Evolutionary conservation across 2,797 vertebrate genomes (phyloP).

Genomic region (Tokudaia muenninki): DNA sequence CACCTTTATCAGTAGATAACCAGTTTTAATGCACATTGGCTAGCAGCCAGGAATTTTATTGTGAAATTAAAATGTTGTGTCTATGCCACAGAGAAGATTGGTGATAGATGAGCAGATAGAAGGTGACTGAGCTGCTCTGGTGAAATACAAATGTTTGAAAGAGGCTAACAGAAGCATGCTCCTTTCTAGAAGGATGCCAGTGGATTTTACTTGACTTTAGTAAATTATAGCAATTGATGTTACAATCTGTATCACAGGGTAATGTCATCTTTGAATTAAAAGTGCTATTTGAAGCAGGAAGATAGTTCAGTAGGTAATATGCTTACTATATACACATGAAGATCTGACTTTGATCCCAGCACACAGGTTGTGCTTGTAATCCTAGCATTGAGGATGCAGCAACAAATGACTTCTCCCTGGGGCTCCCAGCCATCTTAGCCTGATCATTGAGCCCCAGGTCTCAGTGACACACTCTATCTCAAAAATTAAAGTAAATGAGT

Average conservation of each 20-base stretch:
- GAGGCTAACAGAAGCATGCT: conserved; percentile 26
- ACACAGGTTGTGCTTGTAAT: neutral
- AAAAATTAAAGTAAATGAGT: neutral
- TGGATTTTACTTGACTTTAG: conserved; percentile 30
- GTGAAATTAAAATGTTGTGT: conserved; percentile 59
- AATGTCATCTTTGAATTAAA: conserved; percentile 26
- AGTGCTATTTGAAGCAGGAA: neutral
- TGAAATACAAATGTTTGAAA: conserved; percentile 56
- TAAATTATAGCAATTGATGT: conserved; percentile 52
- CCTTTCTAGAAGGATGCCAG: neutral
- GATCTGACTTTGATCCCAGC: neutral
- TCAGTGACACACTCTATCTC: neutral
- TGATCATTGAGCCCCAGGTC: neutral
- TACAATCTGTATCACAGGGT: neutral
- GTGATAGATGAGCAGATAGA: conserved; percentile 5
- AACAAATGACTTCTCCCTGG: neutral
- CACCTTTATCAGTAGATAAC: neutral
- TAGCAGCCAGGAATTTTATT: conserved; percentile 39
- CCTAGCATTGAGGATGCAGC: neutral
- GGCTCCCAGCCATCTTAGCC: neutral
- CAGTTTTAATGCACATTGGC: conserved; percentile 12
- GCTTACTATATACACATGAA: neutral
- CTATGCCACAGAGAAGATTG: conserved; percentile 49
- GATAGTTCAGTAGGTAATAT: neutral
- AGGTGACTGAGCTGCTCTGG: conserved; percentile 35